Evolutionary conservation across 2,113 vertebrate species (phyloP).

Genomic region (Eupsittula cactorum): DNA sequence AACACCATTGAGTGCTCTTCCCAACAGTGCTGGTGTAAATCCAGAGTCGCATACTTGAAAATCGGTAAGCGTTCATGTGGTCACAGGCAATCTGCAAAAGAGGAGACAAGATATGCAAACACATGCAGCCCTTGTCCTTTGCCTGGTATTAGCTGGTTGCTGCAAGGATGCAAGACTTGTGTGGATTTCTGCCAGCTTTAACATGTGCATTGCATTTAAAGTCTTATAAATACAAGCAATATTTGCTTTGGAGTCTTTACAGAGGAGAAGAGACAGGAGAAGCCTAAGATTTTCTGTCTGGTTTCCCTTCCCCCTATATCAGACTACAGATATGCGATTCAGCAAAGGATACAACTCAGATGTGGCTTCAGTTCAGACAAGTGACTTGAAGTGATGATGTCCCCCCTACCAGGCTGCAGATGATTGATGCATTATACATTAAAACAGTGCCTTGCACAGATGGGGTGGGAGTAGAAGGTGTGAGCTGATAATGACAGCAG

Average conservation of each 20-base stretch:
- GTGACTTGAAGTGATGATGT: conserved; percentile 64
- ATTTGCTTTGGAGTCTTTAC: not conserved
- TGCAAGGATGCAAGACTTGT: not conserved
- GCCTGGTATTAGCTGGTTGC: not conserved
- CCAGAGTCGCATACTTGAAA: not conserved
- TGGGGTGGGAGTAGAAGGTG: conserved; percentile 68
- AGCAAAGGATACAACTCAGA: conserved; percentile 3
- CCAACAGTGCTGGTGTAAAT: not conserved
- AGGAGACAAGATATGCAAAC: not conserved
- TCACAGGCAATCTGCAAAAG: not conserved
- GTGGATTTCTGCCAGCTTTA: not conserved
- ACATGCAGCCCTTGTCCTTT: not conserved
- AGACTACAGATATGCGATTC: not conserved
- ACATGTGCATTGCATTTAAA: not conserved
- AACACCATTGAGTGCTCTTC: not conserved
- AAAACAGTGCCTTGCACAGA: conserved; percentile 61
- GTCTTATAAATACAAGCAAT: not conserved
- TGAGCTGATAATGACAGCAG: conserved; percentile 60
- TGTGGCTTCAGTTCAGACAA: conserved; percentile 63
- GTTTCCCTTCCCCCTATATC: not conserved
- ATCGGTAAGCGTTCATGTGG: not conserved
- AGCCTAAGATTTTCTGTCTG: not conserved
- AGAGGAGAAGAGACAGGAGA: not conserved
- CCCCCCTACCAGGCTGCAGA: conserved; percentile 36
- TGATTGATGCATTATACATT: conserved; percentile 66